Base-by-base conservation (phyloP, 2,888 invertebrate species). In the Agrochola litura region DNA sequence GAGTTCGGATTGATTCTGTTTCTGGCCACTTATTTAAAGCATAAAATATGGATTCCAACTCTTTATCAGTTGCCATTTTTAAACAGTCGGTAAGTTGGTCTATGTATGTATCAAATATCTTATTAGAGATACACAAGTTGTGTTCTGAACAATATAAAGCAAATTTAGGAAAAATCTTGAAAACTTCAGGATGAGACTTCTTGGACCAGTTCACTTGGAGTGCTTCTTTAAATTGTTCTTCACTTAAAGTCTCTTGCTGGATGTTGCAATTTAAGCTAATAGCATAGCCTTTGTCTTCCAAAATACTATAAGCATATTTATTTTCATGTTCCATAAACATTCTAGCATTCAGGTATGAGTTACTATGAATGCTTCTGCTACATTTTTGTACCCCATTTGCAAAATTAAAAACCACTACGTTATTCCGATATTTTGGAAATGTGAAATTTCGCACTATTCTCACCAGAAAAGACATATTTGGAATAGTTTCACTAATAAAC, bases 41-140 rank as follows among this genome's bases (percentile, higher is more conserved):
- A 72, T 93, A 92, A 82, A 98, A 95, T 52, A 98, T 85, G 25
- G 92, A 92, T 66, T 96, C 90, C 46, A 98, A 87, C 90, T 98
- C 97, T 1, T 97, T 93, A 89, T 98, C 97, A 30, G 93, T 96
- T 6, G 98, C 95, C 78, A 95, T 90, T 85, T 96, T 94, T 79
- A 97, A 93, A 76, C 96, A 96, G 86, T 97, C 97, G 63, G 97
- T 97, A 25, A 97, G 90, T 61, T 81, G 84, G 80, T 96, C 95
- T 80, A 97, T 93, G 79, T 94, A 95, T 73, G 90, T 88, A 87
- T 95, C 94, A 90, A 97, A 97, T 41, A 93, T 92, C 80, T 88
- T 89, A 82, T 95, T 89, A 22, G 95, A 93, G 72, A 97, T 94
- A 84, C 94, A 92, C 63, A 95, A 73, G 37, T 91, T 90, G 81